Evolutionary conservation across 2,888 invertebrate genomes (phyloP).

Genomic region (Syrista parreyssii): DNA sequence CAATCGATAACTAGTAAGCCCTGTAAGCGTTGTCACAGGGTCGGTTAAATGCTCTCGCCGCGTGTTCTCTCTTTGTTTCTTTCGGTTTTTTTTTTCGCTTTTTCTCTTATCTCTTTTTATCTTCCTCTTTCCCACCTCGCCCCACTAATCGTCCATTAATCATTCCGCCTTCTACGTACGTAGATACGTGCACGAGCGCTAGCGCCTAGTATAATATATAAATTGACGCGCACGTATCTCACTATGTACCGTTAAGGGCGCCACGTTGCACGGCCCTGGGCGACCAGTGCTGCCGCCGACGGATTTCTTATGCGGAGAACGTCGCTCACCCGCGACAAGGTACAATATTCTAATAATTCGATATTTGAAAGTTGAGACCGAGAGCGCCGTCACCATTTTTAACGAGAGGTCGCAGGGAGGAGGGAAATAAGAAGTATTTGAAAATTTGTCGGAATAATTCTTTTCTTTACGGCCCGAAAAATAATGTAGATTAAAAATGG

Average conservation of each 20-base stretch:
- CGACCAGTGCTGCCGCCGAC: constrained; percentile 36
- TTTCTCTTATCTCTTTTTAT: constrained; percentile 15
- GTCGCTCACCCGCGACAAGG: constrained; percentile 34
- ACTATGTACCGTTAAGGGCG: neutral
- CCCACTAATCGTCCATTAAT: constrained; percentile 23
- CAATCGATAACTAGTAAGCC: constrained; percentile 39
- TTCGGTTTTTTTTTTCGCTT: neutral
- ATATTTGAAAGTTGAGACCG: constrained; percentile 21
- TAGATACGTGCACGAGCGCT: neutral
- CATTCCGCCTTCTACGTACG: neutral
- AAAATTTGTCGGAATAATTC: too few species aligned
- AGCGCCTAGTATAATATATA: constrained; percentile 1
- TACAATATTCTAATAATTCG: constrained; percentile 31
- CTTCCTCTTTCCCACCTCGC: constrained; percentile 18
- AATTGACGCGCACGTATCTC: neutral
- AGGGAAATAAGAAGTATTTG: too few species aligned
- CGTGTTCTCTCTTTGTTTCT: neutral
- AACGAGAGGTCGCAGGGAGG: neutral
- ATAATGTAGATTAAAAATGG: too few species aligned
- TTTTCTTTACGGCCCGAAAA: too few species aligned
- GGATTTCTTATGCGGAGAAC: constrained; percentile 33
- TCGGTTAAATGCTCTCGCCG: neutral
- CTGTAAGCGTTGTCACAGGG: constrained; percentile 26
- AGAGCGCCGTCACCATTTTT: too few species aligned
- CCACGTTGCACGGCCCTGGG: constrained; percentile 3